Percentiles rank a stretch among this genome's conserved stretches.
These are phyloP conservation scores for Neodontobutis hainanensis DNA, from an alignment of 2,113 vertebrate species.

Conservation along the genomic window DNA sequence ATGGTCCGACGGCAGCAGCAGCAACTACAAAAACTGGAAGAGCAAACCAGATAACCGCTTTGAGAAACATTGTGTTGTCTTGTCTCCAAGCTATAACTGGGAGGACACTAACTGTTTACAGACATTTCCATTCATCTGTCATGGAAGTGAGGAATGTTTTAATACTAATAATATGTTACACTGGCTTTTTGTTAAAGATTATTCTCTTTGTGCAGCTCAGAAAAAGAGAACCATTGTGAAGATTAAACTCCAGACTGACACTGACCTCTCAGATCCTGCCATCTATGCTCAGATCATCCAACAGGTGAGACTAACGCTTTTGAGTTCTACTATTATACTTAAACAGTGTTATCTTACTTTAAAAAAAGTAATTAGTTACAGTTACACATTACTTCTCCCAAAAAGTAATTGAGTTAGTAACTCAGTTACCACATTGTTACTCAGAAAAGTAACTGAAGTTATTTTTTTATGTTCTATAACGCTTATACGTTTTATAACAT, in stretches of 20 bases:
- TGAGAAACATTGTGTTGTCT: not conserved
- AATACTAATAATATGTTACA: too few relatives aligned
- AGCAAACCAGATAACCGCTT: not conserved
- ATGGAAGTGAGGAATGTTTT: not conserved
- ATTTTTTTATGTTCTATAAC: too few relatives aligned
- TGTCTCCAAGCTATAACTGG: not conserved
- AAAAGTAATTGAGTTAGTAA: too few relatives aligned
- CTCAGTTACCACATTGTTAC: too few relatives aligned
- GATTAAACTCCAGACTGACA: not conserved
- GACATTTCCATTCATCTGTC: not conserved
- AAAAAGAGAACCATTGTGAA: not conserved
- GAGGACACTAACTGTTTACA: not conserved
- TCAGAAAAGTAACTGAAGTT: too few relatives aligned
- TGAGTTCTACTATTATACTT: too few relatives aligned
- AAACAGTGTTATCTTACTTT: too few relatives aligned
- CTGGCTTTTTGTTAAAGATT: not conserved
- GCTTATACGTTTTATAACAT: too few relatives aligned
- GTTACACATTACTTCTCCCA: too few relatives aligned
- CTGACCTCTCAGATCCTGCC: not conserved
- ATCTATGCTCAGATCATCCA: not conserved
- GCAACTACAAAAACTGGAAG: not conserved
- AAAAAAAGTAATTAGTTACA: too few relatives aligned
- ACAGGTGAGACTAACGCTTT: not conserved
- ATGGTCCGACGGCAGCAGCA: not conserved
- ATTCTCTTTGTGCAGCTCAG: not conserved